Evolutionary conservation across 2,797 vertebrate species (phyloP), one percentile per base, ranked within the genome.

Genomic region (Platyrinchus mystaceus): DNA sequence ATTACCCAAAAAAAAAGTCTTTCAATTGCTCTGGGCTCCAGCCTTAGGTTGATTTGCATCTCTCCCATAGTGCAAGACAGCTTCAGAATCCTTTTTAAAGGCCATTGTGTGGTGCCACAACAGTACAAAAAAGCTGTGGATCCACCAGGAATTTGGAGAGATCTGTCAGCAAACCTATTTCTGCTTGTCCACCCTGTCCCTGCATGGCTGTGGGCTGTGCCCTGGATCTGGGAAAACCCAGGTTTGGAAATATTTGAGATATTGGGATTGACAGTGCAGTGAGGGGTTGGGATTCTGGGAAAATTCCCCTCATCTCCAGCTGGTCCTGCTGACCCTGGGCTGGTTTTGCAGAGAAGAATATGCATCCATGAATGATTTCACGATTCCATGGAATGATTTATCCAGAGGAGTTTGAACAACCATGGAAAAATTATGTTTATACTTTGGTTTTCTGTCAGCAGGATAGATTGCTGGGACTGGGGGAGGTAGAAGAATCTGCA

Each of bases 181-280:
- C 30, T 37, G 4, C 14, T 4, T 9, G 27, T 13, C 23, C 10
- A 11, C 9, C 30, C 2, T 0, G 12, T 19, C 55, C 36, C 34
- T 22, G 14, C 3, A 2, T 1, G 23, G 43, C 52, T 55, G 27
- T 47, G 37, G 36, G 26, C 12, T 39, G 17, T 60, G 26, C 36
- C 36, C 26, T 39, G 59, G 59, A 27, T 62, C 59, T 41, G 59
- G 70, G 15, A 12, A 47, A 44, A 49, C 44, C 6, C 14, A 44
- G 23, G 12, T 39, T 22, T 49, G 49, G 44, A 83, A 79, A 56
- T 37, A 34, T 22, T 24, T 1, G 3, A 43, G 63, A 7, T 46
- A 30, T 4, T 43, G 32, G 59, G 39, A 36, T 9, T n/a, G 44
- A 32, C 0, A 9, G 18, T 27, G 39, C 24, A 63, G 24, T 2